These are phyloP conservation scores for Oryzias celebensis DNA, from an alignment of 2,113 vertebrate species.

Conservation along the genomic window DNA sequence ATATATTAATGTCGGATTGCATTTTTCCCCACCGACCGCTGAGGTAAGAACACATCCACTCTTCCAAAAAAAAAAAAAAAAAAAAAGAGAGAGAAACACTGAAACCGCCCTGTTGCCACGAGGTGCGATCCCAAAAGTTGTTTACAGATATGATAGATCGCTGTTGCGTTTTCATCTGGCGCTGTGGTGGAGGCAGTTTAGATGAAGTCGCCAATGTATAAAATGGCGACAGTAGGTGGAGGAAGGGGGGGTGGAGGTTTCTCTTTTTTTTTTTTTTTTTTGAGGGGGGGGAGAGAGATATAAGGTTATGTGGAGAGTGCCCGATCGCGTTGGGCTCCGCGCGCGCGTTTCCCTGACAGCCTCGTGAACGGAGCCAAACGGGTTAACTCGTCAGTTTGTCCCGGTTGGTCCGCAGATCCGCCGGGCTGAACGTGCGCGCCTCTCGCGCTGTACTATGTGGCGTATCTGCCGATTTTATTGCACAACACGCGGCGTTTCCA, in stretches of 20 bases:
- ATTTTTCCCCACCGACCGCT: slow-evolving; percentile 62
- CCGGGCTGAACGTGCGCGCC: slow-evolving; percentile 51
- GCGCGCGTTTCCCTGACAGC: slow-evolving; percentile 64
- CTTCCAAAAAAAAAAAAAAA: slow-evolving; percentile 17
- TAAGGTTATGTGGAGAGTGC: slow-evolving; percentile 61
- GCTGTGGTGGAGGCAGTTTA: slow-evolving; percentile 75
- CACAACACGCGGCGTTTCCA: slow-evolving; percentile 64
- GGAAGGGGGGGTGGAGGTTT: slow-evolving; percentile 72
- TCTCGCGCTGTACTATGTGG: slow-evolving; percentile 71
- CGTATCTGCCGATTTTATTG: slow-evolving; percentile 71
- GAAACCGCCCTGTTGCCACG: slow-evolving; percentile 23
- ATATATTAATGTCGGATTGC: slow-evolving; percentile 78
- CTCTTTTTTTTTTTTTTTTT: slow-evolving; percentile 36
- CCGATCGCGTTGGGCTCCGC: slow-evolving; percentile 48
- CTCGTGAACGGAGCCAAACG: slow-evolving; percentile 65
- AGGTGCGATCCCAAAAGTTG: slow-evolving; percentile 67
- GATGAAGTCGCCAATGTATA: slow-evolving; percentile 82
- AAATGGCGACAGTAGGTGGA: slow-evolving; percentile 84
- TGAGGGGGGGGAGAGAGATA: slow-evolving; percentile 47
- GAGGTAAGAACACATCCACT: slow-evolving; percentile 77
- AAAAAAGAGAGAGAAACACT: background rate
- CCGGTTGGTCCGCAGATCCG: slow-evolving; percentile 57
- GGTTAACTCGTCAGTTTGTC: slow-evolving; percentile 77
- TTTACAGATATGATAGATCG: slow-evolving; percentile 62
- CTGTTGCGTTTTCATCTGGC: slow-evolving; percentile 66